A percentile compares a stretch with the other conserved stretches of the same genome.
Conservation (phyloP, 2,113 vertebrate species). For the Hippopotamus amphibius region DNA sequence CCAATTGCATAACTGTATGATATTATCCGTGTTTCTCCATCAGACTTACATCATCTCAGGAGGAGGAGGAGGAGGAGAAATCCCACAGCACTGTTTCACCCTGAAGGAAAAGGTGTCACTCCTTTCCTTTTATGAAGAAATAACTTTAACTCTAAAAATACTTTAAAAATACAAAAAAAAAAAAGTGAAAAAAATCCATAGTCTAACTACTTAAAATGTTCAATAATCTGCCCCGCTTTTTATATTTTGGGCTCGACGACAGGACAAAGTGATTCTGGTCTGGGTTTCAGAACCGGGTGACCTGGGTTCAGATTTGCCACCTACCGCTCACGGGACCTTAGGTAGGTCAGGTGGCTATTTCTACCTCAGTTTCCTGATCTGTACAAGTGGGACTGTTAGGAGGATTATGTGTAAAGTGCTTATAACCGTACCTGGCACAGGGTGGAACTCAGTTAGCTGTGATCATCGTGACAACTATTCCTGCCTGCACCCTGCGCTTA, state of each 20-base stretch:
- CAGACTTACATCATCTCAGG: neutral
- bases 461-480: fast-evolving
- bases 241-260: fast-evolving
- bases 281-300: neutral
- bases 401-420: neutral
- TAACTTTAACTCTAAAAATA: neutral
- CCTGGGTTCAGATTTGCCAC: neutral
- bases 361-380: neutral
- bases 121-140: neutral
- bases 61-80: neutral
- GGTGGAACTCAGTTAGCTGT: fast-evolving
- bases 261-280: no score
- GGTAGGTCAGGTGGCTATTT: neutral
- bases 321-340: neutral
- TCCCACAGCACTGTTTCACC: neutral
- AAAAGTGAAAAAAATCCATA: neutral
- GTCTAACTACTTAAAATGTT: neutral
- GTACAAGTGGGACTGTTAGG: neutral
- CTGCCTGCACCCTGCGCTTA: neutral
- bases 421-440: fast-evolving
- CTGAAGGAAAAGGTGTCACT: neutral
- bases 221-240: fast-evolving
- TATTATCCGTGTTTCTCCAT: neutral
- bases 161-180: neutral
- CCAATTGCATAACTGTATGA: neutral